Percentiles rank a stretch among this genome's conserved stretches.
Conservation (phyloP, 2,888 invertebrate species). For the Diaprepes abbreviatus region DNA sequence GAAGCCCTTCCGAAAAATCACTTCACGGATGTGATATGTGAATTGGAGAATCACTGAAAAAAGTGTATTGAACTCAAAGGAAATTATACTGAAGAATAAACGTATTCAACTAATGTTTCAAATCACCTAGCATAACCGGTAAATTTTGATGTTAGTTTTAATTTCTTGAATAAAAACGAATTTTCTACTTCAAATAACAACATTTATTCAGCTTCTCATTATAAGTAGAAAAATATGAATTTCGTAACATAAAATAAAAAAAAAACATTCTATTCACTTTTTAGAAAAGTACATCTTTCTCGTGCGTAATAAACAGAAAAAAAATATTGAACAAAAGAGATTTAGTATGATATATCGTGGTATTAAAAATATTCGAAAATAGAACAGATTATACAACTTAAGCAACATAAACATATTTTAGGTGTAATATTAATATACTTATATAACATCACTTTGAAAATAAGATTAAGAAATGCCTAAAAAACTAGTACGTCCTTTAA, state of each 20-base stretch:
- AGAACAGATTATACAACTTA: slow-evolving; percentile 7
- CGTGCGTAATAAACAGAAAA: not conserved
- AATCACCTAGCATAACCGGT: too few species aligned
- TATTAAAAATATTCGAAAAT: not conserved
- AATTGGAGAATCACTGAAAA: too few species aligned
- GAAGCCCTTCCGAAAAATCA: too few species aligned
- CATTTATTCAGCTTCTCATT: slow-evolving; percentile 39
- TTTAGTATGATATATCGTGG: not conserved
- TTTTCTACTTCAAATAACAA: slow-evolving; percentile 38
- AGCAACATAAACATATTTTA: slow-evolving; percentile 10
- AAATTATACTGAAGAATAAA: too few species aligned
- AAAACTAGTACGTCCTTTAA: slow-evolving; percentile 21
- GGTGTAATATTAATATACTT: slow-evolving; percentile 5
- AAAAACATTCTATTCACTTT: slow-evolving; percentile 52
- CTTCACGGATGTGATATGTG: too few species aligned
- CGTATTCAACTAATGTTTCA: too few species aligned
- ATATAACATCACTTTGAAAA: slow-evolving; percentile 22
- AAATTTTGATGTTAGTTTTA: too few species aligned
- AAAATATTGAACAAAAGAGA: not conserved
- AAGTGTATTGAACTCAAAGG: too few species aligned
- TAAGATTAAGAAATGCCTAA: slow-evolving; percentile 13
- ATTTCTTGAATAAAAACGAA: slow-evolving; percentile 26
- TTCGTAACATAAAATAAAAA: slow-evolving; percentile 52
- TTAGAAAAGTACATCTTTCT: slow-evolving; percentile 43
- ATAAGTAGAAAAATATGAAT: slow-evolving; percentile 57